Conservation (phyloP, 2,888 invertebrate genomes). For the Caenorhabditis sp. region DNA sequence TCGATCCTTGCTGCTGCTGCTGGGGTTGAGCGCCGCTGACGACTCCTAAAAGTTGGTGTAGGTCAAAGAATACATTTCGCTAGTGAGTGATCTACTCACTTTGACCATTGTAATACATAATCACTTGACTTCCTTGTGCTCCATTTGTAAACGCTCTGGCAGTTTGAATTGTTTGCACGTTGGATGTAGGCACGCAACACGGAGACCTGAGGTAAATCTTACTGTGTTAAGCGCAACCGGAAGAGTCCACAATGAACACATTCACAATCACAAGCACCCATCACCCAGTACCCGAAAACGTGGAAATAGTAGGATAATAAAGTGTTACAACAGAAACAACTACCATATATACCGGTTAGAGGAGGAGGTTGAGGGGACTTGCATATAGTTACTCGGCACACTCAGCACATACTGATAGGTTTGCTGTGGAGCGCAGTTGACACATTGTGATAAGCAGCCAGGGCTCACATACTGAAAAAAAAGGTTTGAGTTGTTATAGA, state of each 20-base stretch:
- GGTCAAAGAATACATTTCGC: neutral
- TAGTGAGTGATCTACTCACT: conserved; percentile 29
- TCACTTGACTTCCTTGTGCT: conserved; percentile 62
- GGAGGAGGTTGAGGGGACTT: conserved; percentile 35
- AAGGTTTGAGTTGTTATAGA: too few relatives aligned
- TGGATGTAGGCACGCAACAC: conserved; percentile 55
- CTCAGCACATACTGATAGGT: conserved; percentile 69
- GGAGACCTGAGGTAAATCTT: conserved; percentile 43
- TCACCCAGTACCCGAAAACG: neutral
- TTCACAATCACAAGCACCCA: conserved; percentile 29
- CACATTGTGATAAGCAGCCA: conserved; percentile 66
- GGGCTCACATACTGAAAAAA: conserved; percentile 67
- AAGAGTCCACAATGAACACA: neutral
- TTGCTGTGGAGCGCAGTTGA: conserved; percentile 65
- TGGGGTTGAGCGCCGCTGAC: conserved; percentile 35
- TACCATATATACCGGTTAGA: conserved; percentile 56
- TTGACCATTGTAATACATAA: conserved; percentile 66
- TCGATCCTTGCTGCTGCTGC: conserved; percentile 40
- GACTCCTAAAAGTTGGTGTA: conserved; percentile 43
- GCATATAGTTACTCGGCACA: conserved; percentile 63
- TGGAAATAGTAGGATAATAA: neutral
- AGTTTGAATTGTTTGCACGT: conserved; percentile 66
- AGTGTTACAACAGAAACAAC: conserved; percentile 9
- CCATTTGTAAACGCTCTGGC: conserved; percentile 59
- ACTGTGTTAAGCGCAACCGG: conserved; percentile 28